Base-by-base conservation (phyloP, 2,113 vertebrate genomes). In the Leuciscus idus region DNA sequence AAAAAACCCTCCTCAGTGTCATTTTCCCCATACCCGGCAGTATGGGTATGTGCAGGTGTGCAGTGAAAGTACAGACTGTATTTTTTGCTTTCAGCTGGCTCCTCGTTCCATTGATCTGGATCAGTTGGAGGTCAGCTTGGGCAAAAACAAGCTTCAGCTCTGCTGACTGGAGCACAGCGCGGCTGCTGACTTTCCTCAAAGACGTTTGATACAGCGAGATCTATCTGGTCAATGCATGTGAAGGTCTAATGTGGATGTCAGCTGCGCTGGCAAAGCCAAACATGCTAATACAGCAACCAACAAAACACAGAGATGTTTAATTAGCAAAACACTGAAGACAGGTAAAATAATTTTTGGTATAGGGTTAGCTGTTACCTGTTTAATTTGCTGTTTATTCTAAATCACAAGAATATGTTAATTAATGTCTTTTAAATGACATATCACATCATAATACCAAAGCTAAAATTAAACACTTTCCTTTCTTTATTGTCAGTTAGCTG, bases 81-180 rank as follows among this genome's bases (percentile, higher is more conserved):
- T 68, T 39, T 86, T 62, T 88, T 19, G 1, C 9, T 62, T 50
- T 72, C 26, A 74, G 74, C 87, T 80, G 84, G 64, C 2, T 68
- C 52, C 61, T 74, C 55, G 52, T 28, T 64, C 17, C 13, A 30
- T 66, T 62, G 73, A 59, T 66, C 52, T 86, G 28, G 30, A 19
- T 86, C 74, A 83, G 80, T 15, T 70, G 74, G 77, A 83, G 84
- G 84, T 68, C 87, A 23, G 70, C 70, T 43, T 55, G 36, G 70
- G n/a, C 70, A 57, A 83, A 88, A 86, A 21, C 12, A 12, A 78
- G 82, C 80, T 76, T 79, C 33, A 55, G 15, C 43, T 46, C 28
- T 36, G 15, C 43, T 87, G 84, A 80, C 74, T 70, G 85, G 23
- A 81, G 17, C 4, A 1, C 15, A 39, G 57, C 4, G 8, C 13